phyloP scores from a whole-genome alignment of 2,113 vertebrate species.

The Rhea americana region DNA sequence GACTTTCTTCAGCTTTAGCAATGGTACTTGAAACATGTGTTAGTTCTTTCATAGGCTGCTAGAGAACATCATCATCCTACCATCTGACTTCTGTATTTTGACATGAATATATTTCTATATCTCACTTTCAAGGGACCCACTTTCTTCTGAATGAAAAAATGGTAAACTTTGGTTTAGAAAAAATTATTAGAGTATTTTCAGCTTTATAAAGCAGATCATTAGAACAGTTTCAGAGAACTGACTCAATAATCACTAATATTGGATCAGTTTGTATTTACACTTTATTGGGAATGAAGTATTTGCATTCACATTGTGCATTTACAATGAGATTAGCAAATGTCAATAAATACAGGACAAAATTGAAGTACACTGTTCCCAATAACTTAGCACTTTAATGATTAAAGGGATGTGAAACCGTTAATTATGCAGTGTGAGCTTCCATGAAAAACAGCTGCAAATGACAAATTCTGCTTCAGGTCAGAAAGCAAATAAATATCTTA shows the following conservation, averaged over 20 bases:
- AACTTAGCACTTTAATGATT: not conserved
- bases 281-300: not conserved
- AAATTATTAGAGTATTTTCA: not conserved
- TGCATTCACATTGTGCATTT: not conserved
- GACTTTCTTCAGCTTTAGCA: not conserved
- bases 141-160: not conserved
- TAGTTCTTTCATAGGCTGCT: constrained; percentile 15
- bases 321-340: not conserved
- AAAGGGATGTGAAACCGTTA: constrained; percentile 19
- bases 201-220: not conserved
- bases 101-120: constrained; percentile 4
- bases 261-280: not conserved
- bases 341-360: constrained; percentile 19
- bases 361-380: not conserved
- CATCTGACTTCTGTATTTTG: constrained; percentile 18
- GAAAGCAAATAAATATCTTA: constrained; percentile 38
- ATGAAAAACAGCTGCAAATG: constrained; percentile 17
- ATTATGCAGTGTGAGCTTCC: constrained; percentile 37
- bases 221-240: not conserved
- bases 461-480: constrained; percentile 40
- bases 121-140: not conserved
- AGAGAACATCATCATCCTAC: not conserved
- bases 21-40: constrained; percentile 20
- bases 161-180: not conserved
- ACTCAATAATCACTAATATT: not conserved